A percentile compares a stretch with the other conserved stretches of the same genome.
phyloP scores from a whole-genome alignment of 1,140 invertebrate species.

The Schlechtendalia chinensis region DNA sequence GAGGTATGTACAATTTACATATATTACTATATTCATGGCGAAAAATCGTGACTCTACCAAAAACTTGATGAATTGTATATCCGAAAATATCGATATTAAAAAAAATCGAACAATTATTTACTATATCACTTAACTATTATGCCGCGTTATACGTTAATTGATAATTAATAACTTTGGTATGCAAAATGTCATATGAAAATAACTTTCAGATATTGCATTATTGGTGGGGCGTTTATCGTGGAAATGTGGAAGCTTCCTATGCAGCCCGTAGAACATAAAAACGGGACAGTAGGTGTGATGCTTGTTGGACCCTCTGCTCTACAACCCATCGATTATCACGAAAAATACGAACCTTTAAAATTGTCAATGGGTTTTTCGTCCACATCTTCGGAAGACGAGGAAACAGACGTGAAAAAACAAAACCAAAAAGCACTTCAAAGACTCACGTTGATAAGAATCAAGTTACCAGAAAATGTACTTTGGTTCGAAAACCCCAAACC shows the following conservation, averaged over 20 bases:
- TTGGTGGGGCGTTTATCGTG: slow-evolving; percentile 66
- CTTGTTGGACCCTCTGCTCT: slow-evolving; percentile 37
- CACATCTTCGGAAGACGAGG: slow-evolving; percentile 49
- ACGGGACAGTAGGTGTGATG: slow-evolving; percentile 52
- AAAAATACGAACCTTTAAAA: slow-evolving; percentile 51
- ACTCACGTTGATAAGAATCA: slow-evolving; percentile 54
- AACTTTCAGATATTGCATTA: slow-evolving; percentile 58
- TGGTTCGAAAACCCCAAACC: slow-evolving; percentile 81
- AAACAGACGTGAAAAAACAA: slow-evolving; percentile 50
- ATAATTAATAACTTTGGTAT: too few relatives aligned
- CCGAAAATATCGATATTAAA: too few relatives aligned
- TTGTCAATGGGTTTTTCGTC: slow-evolving; percentile 15
- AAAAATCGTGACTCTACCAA: too few relatives aligned
- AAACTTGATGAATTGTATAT: too few relatives aligned
- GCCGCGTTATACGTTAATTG: too few relatives aligned
- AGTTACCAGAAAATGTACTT: slow-evolving; percentile 71
- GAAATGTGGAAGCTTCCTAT: slow-evolving; percentile 67
- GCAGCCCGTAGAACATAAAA: slow-evolving; percentile 59
- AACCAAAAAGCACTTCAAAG: slow-evolving; percentile 39
- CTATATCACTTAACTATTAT: too few relatives aligned
- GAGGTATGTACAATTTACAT: slow-evolving; percentile 55
- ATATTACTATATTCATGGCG: too few relatives aligned
- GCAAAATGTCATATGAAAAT: too few relatives aligned
- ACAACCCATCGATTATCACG: slow-evolving; percentile 49
- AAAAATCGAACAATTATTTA: too few relatives aligned